Percentiles rank a stretch among this genome's conserved stretches.
These are phyloP conservation scores for Daubentonia madagascariensis DNA, from an alignment of 2,113 vertebrate species.

Conservation along the genomic window DNA sequence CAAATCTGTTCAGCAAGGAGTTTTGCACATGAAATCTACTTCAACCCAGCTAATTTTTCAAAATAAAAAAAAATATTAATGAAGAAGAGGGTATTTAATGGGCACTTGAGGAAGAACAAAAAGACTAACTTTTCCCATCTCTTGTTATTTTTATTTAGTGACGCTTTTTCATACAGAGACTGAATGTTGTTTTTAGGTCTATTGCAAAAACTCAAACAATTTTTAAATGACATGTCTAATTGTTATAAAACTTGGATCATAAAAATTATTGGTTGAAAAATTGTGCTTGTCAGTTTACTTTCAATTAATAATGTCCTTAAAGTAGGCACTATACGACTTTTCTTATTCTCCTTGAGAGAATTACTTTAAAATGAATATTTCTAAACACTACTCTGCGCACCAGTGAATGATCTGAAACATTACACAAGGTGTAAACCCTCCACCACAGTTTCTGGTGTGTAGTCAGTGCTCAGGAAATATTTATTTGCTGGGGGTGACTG, in stretches of 20 bases:
- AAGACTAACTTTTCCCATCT: neutral
- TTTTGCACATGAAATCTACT: neutral
- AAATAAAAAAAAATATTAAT: neutral
- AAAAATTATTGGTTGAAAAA: neutral
- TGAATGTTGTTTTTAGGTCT: neutral
- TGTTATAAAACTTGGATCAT: neutral
- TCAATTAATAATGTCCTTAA: neutral
- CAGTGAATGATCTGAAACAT: neutral
- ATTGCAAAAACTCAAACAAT: neutral
- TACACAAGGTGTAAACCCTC: neutral
- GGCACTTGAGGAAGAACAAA: neutral
- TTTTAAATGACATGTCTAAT: neutral
- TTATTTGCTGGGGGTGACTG: neutral
- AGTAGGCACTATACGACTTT: neutral
- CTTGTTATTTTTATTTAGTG: neutral
- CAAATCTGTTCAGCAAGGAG: neutral
- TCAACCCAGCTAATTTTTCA: neutral
- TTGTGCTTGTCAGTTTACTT: neutral
- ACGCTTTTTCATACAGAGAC: neutral
- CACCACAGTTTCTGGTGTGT: neutral
- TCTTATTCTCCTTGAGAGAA: neutral
- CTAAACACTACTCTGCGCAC: neutral
- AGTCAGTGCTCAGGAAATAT: neutral
- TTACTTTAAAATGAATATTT: neutral
- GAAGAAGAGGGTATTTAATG: neutral